Base-by-base conservation (phyloP, 2,888 invertebrate genomes). In the Mantis religiosa region DNA sequence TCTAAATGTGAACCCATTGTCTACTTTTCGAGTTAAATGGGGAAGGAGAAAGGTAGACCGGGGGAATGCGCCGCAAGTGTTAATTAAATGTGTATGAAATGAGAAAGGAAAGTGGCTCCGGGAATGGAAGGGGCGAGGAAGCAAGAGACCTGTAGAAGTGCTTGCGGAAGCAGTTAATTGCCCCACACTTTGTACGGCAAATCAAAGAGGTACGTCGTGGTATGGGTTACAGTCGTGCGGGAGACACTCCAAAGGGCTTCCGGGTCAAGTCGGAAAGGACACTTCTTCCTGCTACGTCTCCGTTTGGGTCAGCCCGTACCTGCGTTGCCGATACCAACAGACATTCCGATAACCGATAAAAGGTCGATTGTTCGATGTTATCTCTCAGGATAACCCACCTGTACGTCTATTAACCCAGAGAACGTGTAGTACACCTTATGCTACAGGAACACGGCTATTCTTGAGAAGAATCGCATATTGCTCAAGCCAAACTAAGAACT, bases 81-180 rank as follows among this genome's bases (percentile, higher is more conserved):
- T 90, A 89, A 90, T 90, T 89, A 90, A 90, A 90, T 87, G 89
- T 87, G 87, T 87, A 87, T 82, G 87, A 87, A 87, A 87, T 82
- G 87, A 41, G 34, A 82, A 34, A 82, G 87, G 89, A 84, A 87
- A 71, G 54, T 71, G 25, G 54, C 54, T 71, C 54, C 54, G 34
- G 86, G 86, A 89, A 88, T 71, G 54, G 54, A 20, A 71, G 25
- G 54, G 54, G 54, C 54, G 54, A 71, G 25, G 54, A 71, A 71
- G 25, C 54, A 71, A 71, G 54, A 25, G 54, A 71, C 25, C 54
- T 71, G 54, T 71, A 71, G 54, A 71, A 71, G 54, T 71, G 54
- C 87, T 89, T 89, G 89, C 89, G 89, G 89, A 87, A 89, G 89
- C 84, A 89, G 87, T 89, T 89, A 89, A 87, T 89, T 87, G 89